Conservation (phyloP, 2,888 invertebrate genomes). For the Orthonychiurus folsomi region DNA sequence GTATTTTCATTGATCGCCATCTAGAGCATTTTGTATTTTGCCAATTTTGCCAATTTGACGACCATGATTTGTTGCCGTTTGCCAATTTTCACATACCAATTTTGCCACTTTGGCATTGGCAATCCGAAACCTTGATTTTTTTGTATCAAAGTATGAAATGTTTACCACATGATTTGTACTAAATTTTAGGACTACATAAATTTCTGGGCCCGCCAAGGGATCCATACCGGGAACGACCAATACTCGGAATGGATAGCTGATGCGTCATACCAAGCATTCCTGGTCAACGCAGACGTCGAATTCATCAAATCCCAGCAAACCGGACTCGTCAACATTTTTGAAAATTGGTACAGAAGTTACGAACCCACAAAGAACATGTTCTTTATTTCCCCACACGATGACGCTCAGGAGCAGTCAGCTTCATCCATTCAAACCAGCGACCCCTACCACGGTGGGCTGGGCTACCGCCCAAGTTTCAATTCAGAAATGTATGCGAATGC, state of each 20-base stretch:
- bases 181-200: slow-evolving; percentile 39
- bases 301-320: slow-evolving; percentile 32
- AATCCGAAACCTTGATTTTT: neutral
- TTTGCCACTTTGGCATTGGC: no score
- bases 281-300: slow-evolving; percentile 30
- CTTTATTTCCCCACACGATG: slow-evolving; percentile 34
- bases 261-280: slow-evolving; percentile 27
- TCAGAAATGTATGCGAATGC: slow-evolving; percentile 38
- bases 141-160: no score
- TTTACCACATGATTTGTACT: no score
- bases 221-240: slow-evolving; percentile 18
- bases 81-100: no score
- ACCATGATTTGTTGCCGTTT: no score
- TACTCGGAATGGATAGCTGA: slow-evolving; percentile 40
- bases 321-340: slow-evolving; percentile 32
- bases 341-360: slow-evolving; percentile 29
- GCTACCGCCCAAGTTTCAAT: slow-evolving; percentile 37
- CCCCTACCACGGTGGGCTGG: slow-evolving; percentile 32
- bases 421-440: slow-evolving; percentile 33
- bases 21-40: no score
- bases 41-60: no score
- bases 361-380: slow-evolving; percentile 25
- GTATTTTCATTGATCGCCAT: no score
- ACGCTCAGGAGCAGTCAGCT: slow-evolving; percentile 36
- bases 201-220: slow-evolving; percentile 35